Conservation (phyloP, 2,113 vertebrate genomes). For the human (Homo sapiens) region GRCh38 chr1:101901001-101901500, state of each 20-base stretch:
- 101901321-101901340: not conserved
- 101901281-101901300: not conserved
- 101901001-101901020: not conserved
- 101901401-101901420: fast-evolving
- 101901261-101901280: not conserved
- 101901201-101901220: not conserved
- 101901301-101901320: not conserved
- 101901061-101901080: not conserved
- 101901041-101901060: not conserved
- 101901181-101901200: not conserved
- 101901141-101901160: not conserved
- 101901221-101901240: not conserved
- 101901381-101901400: not conserved
- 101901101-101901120: not conserved
- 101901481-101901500: not conserved
- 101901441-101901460: not conserved
- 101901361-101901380: not conserved
- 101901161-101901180: no score
- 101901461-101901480: not conserved
- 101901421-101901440: not conserved
- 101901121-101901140: not conserved
- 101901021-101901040: not conserved
- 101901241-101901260: not conserved
- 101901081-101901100: not conserved
- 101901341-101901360: not conserved